Conservation (phyloP, 1,140 invertebrate species). For the Eupristina koningsbergeri region DNA sequence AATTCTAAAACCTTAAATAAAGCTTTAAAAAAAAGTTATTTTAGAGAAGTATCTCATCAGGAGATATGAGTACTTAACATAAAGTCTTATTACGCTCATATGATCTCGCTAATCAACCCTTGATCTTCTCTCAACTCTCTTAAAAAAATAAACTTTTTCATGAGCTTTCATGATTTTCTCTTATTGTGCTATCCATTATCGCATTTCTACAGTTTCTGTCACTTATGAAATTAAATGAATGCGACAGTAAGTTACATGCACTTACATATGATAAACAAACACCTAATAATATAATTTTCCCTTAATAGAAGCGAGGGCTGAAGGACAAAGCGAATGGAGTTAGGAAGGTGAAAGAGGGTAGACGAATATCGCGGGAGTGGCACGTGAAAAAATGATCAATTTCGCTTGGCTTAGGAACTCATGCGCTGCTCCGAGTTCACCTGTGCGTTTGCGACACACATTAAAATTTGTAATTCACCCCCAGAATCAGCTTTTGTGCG, state of each 20-base stretch:
- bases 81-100: not conserved
- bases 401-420: constrained; percentile 46
- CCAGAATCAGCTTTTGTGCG: not conserved
- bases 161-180: not conserved
- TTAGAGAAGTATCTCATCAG: constrained; percentile 31
- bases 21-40: not conserved
- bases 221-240: not conserved
- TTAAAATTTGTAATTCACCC: constrained; percentile 48
- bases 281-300: too few species aligned
- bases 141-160: constrained; percentile 27
- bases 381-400: constrained; percentile 56
- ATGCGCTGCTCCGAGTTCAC: not conserved
- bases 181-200: not conserved
- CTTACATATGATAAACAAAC: not conserved
- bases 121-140: not conserved
- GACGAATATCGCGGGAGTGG: not conserved
- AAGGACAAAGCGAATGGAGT: too few species aligned
- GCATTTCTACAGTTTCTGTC: not conserved
- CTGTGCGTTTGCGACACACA: constrained; percentile 37
- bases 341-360: too few species aligned
- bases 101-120: not conserved
- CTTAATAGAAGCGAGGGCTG: too few species aligned
- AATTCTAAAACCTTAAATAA: not conserved
- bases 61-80: not conserved
- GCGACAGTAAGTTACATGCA: not conserved